A percentile compares a stretch with the other conserved stretches of the same genome.
phyloP scores from a whole-genome alignment of 2,797 vertebrate genomes.

The Urocyon cinereoargenteus region DNA sequence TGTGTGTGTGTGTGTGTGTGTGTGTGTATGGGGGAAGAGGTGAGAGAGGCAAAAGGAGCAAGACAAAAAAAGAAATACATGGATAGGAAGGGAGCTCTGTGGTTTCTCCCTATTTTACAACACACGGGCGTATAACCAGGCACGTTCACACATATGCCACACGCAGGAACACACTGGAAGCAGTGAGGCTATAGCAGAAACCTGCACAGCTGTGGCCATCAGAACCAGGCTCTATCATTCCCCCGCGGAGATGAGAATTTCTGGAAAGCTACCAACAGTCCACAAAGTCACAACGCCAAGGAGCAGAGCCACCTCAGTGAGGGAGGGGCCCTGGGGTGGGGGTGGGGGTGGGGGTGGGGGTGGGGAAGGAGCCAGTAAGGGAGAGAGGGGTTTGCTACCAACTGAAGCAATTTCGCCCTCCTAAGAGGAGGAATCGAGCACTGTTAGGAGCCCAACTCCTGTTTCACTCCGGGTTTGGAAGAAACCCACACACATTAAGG shows the following conservation, averaged over 20 bases:
- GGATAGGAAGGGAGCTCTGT: background rate
- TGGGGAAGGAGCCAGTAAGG: fast-evolving
- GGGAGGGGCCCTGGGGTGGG: background rate
- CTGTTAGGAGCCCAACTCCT: conserved; percentile 68
- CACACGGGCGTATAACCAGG: background rate
- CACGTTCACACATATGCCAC: background rate
- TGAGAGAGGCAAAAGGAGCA: conserved; percentile 62
- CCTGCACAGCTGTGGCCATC: conserved; percentile 80
- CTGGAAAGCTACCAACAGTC: conserved; percentile 85
- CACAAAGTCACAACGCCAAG: conserved; percentile 82
- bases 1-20: background rate
- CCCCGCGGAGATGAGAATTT: conserved; percentile 81
- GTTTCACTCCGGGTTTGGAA: conserved; percentile 82
- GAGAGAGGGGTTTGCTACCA: background rate
- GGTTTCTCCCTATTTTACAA: conserved; percentile 65
- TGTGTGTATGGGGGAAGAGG: background rate
- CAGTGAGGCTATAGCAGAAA: conserved; percentile 70
- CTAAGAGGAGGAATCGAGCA: conserved; percentile 52
- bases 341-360: too few relatives aligned
- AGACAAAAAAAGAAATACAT: conserved; percentile 12
- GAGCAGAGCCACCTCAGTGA: background rate
- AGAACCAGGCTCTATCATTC: conserved; percentile 75
- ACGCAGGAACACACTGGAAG: background rate
- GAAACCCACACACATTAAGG: conserved; percentile 31
- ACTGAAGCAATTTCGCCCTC: conserved; percentile 71